phyloP scores from a whole-genome alignment of 2,888 invertebrate genomes.

The Autographa pulchrina region DNA sequence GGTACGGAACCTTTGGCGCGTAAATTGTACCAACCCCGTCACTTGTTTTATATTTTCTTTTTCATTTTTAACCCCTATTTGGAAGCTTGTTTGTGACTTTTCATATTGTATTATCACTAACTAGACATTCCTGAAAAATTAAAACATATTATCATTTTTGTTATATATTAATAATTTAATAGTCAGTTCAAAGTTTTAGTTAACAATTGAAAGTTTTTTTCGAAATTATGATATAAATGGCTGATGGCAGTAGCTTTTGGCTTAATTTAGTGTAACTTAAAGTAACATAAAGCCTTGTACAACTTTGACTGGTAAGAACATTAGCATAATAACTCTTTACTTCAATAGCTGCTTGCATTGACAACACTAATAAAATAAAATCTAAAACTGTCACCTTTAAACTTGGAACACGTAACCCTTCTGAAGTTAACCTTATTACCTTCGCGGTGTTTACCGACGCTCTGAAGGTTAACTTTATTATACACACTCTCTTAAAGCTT shows the following conservation, averaged over 20 bases:
- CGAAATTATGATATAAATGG: too few species aligned
- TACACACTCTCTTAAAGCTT: constrained; percentile 34
- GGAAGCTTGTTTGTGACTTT: constrained; percentile 9
- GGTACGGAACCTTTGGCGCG: background rate
- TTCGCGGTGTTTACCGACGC: constrained; percentile 47
- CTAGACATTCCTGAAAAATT: background rate
- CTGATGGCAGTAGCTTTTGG: too few species aligned
- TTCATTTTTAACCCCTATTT: constrained; percentile 4
- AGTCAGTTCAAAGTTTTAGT: background rate
- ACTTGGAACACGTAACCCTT: constrained; percentile 10
- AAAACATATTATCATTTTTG: background rate
- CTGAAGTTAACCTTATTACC: constrained; percentile 45
- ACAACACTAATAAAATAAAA: background rate
- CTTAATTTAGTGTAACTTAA: too few species aligned
- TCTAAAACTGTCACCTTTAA: constrained; percentile 3
- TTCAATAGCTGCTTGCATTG: too few species aligned
- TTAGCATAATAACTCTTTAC: too few species aligned
- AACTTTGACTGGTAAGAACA: too few species aligned
- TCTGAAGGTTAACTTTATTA: constrained; percentile 52
- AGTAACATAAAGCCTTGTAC: too few species aligned
- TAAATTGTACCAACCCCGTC: background rate
- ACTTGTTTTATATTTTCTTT: constrained; percentile 12
- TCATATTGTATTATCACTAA: background rate
- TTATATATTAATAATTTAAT: background rate
- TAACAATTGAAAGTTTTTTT: too few species aligned